Conservation (phyloP, 2,888 invertebrate genomes). For the Syritta pipiens region DNA sequence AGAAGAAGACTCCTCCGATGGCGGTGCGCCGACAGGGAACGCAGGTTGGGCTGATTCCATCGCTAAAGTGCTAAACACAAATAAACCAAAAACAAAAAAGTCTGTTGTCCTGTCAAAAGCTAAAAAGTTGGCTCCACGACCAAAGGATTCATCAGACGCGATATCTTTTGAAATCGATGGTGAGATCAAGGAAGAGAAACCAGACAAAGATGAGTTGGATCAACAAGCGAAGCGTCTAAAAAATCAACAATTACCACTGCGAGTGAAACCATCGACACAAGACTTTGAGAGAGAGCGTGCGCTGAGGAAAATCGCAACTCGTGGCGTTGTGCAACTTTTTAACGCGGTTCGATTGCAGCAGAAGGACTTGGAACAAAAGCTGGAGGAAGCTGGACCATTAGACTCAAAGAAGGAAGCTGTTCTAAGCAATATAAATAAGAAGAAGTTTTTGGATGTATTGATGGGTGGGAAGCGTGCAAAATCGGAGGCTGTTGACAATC, state of each 20-base stretch:
- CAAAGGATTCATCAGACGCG: constrained; percentile 80
- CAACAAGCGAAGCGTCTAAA: constrained; percentile 75
- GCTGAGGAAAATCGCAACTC: constrained; percentile 91
- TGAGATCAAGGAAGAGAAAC: constrained; percentile 80
- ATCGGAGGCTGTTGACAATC: constrained; percentile 80
- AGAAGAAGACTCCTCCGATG: constrained; percentile 53
- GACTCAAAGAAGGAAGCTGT: constrained; percentile 89
- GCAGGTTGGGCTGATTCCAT: constrained; percentile 91
- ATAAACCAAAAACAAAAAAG: constrained; percentile 87
- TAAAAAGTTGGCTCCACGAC: constrained; percentile 83
- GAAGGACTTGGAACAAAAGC: constrained; percentile 85
- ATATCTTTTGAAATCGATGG: constrained; percentile 85
- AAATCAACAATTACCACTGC: constrained; percentile 81
- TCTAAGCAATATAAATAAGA: constrained; percentile 86
- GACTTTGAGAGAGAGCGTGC: constrained; percentile 89
- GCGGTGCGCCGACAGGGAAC: constrained; percentile 79
- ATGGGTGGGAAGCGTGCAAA: constrained; percentile 84
- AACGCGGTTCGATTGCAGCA: constrained; percentile 94
- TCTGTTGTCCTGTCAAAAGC: constrained; percentile 88
- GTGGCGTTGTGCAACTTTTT: constrained; percentile 95
- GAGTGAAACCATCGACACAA: constrained; percentile 87
- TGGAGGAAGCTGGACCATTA: constrained; percentile 86
- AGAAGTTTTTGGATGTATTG: constrained; percentile 87
- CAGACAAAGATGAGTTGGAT: constrained; percentile 72
- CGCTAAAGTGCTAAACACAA: constrained; percentile 87